A percentile compares a stretch with the other conserved stretches of the same genome.
Evolutionary conservation across 2,888 invertebrate species (phyloP).

Genomic region (Tiphia femorata): DNA sequence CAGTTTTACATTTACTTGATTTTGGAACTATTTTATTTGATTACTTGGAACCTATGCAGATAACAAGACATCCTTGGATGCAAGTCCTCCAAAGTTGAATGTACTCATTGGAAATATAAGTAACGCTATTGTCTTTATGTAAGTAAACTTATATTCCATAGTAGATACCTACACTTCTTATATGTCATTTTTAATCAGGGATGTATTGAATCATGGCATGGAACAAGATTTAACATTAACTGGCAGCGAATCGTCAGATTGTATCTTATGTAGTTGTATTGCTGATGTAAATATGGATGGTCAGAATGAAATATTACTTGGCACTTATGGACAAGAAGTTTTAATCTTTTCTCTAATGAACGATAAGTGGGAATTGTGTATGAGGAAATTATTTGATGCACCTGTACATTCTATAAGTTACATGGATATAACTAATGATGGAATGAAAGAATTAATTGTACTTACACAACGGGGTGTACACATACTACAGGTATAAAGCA

Average conservation of each 20-base stretch:
- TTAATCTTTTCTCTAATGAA: slow-evolving; percentile 70
- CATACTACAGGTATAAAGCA: slow-evolving; percentile 73
- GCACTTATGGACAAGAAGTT: slow-evolving; percentile 77
- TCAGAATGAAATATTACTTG: slow-evolving; percentile 76
- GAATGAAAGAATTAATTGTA: slow-evolving; percentile 76
- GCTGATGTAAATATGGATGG: slow-evolving; percentile 82
- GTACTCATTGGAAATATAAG: slow-evolving; percentile 73
- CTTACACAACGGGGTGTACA: slow-evolving; percentile 77
- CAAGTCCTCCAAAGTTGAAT: slow-evolving; percentile 68
- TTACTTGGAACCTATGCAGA: too few relatives aligned
- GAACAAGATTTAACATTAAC: slow-evolving; percentile 67
- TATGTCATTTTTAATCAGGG: slow-evolving; percentile 60
- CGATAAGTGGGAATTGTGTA: slow-evolving; percentile 69
- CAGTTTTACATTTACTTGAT: not conserved
- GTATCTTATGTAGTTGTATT: slow-evolving; percentile 74
- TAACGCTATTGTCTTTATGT: slow-evolving; percentile 74
- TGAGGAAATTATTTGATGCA: slow-evolving; percentile 73
- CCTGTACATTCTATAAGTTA: slow-evolving; percentile 75
- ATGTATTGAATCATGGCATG: slow-evolving; percentile 70
- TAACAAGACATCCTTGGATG: slow-evolving; percentile 15
- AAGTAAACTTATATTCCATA: slow-evolving; percentile 46
- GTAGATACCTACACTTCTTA: not conserved
- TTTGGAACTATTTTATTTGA: not conserved
- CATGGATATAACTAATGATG: slow-evolving; percentile 77
- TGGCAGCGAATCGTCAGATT: slow-evolving; percentile 73